Percentiles rank a stretch among this genome's conserved stretches.
These are phyloP conservation scores for Varecia variegata DNA, from an alignment of 2,797 vertebrate species.

Conservation along the genomic window DNA sequence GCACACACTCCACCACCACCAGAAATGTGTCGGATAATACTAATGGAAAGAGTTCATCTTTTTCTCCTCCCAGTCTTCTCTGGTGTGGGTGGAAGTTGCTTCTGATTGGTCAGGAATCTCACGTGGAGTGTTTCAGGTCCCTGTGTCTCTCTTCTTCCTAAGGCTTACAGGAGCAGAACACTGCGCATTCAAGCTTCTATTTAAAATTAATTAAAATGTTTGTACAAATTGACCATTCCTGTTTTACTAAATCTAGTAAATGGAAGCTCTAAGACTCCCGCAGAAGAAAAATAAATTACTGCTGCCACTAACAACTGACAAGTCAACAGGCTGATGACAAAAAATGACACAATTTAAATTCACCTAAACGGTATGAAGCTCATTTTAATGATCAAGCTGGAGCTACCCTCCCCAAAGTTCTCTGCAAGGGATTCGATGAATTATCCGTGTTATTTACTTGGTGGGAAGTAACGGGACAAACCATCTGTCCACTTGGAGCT, in stretches of 20 bases:
- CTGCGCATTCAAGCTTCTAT: slow-evolving; percentile 23
- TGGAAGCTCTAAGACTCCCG: slow-evolving; percentile 36
- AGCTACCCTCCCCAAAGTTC: not conserved
- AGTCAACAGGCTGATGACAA: slow-evolving; percentile 66
- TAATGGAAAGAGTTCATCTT: not conserved
- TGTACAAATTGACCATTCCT: slow-evolving; percentile 62
- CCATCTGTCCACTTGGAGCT: not conserved
- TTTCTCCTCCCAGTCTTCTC: not conserved
- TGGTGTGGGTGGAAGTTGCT: not conserved
- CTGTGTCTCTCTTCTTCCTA: not conserved
- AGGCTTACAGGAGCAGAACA: slow-evolving; percentile 27
- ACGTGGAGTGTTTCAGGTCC: not conserved
- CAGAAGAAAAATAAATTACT: slow-evolving; percentile 71
- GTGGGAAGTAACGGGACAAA: not conserved
- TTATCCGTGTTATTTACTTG: slow-evolving; percentile 35
- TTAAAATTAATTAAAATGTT: slow-evolving; percentile 75
- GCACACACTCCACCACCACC: not conserved
- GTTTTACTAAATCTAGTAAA: slow-evolving; percentile 71
- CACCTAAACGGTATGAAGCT: slow-evolving; percentile 59
- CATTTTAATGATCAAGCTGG: slow-evolving; percentile 50
- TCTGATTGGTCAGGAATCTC: not conserved
- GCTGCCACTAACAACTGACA: slow-evolving; percentile 53
- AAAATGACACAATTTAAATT: slow-evolving; percentile 61
- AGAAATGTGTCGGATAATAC: not conserved
- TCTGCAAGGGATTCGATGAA: slow-evolving; percentile 27